phyloP scores from a whole-genome alignment of 2,888 invertebrate genomes.

The Brachyopa scutellaris region DNA sequence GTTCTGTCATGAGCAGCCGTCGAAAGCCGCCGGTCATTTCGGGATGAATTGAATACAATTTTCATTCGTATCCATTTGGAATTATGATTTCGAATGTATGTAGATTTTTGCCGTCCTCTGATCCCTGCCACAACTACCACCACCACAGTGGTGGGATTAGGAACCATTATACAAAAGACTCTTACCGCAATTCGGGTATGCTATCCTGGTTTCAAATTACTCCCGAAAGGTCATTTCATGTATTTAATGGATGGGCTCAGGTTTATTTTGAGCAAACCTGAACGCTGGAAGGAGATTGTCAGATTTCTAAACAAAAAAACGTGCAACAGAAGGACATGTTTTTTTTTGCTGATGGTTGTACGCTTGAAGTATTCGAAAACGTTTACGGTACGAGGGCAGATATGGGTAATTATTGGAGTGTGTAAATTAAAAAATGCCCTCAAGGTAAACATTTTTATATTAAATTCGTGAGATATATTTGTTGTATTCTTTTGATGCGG shows the following conservation, averaged over 20 bases:
- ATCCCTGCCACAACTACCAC: background rate
- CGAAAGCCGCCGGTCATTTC: slow-evolving; percentile 73
- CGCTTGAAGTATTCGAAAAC: slow-evolving; percentile 8
- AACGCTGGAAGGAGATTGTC: background rate
- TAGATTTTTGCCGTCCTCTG: background rate
- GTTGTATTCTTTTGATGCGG: background rate
- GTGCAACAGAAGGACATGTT: background rate
- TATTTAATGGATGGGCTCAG: slow-evolving; percentile 29
- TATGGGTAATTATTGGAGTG: slow-evolving; percentile 21
- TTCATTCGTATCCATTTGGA: slow-evolving; percentile 54
- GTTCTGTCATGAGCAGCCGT: slow-evolving; percentile 65
- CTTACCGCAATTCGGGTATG: slow-evolving; percentile 11
- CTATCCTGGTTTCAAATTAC: slow-evolving; percentile 12
- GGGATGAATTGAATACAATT: slow-evolving; percentile 74
- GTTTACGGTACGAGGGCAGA: background rate
- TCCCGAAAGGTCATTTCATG: slow-evolving; percentile 27
- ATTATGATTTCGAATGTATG: slow-evolving; percentile 51
- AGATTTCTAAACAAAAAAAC: slow-evolving; percentile 1
- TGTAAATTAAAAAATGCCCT: slow-evolving; percentile 15
- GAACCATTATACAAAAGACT: background rate
- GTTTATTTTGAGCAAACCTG: slow-evolving; percentile 7
- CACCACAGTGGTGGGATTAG: background rate
- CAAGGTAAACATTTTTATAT: slow-evolving; percentile 24
- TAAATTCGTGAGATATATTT: slow-evolving; percentile 36
- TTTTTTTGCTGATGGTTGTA: background rate